phyloP scores from a whole-genome alignment of 1,140 invertebrate species.

The Zaprionus africanus region DNA sequence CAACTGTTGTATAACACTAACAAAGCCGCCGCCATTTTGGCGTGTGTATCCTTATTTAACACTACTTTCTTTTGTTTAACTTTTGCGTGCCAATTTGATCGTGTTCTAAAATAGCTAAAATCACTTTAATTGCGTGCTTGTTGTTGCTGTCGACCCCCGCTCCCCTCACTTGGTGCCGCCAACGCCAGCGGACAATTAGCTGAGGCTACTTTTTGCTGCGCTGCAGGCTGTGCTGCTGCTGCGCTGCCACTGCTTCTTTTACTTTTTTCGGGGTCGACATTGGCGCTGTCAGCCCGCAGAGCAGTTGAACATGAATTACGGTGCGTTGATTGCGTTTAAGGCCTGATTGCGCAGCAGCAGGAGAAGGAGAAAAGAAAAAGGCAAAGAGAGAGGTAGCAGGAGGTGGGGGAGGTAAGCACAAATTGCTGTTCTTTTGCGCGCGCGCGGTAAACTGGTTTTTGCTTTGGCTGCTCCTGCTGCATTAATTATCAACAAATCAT shows the following conservation, averaged over 20 bases:
- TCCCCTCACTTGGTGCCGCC: not conserved
- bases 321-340: constrained; percentile 82
- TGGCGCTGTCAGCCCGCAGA: constrained; percentile 32
- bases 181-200: constrained; percentile 61
- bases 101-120: constrained; percentile 28
- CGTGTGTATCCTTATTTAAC: not conserved
- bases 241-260: not conserved
- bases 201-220: constrained; percentile 23
- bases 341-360: constrained; percentile 59
- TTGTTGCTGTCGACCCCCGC: constrained; percentile 28
- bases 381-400: constrained; percentile 35
- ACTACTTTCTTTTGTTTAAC: constrained; percentile 1
- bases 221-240: not conserved
- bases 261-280: constrained; percentile 25
- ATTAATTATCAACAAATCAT: constrained; percentile 83
- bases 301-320: constrained; percentile 71
- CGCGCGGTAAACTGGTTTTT: constrained; percentile 62
- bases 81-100: constrained; percentile 12
- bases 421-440: constrained; percentile 68
- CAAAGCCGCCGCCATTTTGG: not conserved
- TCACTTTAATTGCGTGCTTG: constrained; percentile 74
- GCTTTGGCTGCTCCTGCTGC: constrained; percentile 39
- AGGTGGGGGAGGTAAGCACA: constrained; percentile 42
- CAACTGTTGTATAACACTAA: not conserved
- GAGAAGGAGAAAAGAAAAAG: constrained; percentile 26